Conservation (phyloP, 2,888 invertebrate species). For the Drosophila recens region DNA sequence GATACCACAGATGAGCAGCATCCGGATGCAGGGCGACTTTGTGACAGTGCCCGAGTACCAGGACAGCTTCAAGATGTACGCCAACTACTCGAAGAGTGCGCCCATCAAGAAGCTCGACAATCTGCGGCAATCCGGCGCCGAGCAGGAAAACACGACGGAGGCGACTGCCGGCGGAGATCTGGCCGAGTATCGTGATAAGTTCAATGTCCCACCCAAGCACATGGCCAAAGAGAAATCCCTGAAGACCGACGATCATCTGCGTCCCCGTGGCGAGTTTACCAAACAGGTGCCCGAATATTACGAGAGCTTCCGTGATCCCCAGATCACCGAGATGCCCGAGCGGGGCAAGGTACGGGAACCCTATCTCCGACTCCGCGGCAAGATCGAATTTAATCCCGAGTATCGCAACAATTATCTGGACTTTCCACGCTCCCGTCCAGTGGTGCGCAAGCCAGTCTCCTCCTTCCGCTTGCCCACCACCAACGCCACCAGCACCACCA, state of each 20-base stretch:
- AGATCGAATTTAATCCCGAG: constrained; percentile 85
- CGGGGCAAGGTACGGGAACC: constrained; percentile 84
- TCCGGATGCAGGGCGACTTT: constrained; percentile 83
- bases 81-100: constrained; percentile 84
- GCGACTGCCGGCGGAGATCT: constrained; percentile 40
- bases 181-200: constrained; percentile 84
- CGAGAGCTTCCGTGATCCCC: constrained; percentile 85
- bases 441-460: constrained; percentile 83
- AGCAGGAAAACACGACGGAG: constrained; percentile 46
- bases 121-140: constrained; percentile 79
- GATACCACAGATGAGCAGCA: constrained; percentile 84
- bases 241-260: constrained; percentile 82
- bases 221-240: constrained; percentile 72
- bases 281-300: constrained; percentile 84
- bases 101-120: constrained; percentile 85
- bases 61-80: constrained; percentile 84
- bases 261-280: constrained; percentile 81
- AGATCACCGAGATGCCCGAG: constrained; percentile 84
- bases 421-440: constrained; percentile 84
- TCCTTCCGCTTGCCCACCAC: constrained; percentile 82
- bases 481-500: constrained; percentile 22
- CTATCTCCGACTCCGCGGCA: constrained; percentile 83
- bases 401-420: constrained; percentile 84
- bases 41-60: constrained; percentile 83
- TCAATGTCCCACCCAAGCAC: constrained; percentile 77